Conservation (phyloP, 2,113 vertebrate genomes). For the Chelonoidis abingdonii region DNA sequence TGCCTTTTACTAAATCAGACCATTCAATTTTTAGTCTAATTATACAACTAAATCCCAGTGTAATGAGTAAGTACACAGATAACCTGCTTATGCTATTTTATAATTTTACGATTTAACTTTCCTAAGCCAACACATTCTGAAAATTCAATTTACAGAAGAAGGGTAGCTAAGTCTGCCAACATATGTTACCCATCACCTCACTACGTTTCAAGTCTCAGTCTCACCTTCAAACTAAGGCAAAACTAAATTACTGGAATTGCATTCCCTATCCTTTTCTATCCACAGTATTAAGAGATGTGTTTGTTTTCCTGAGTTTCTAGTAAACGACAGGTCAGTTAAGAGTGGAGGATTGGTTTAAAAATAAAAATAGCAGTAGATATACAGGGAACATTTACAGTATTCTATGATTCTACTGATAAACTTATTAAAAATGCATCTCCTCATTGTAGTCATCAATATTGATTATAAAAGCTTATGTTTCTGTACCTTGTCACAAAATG, state of each 20-base stretch:
- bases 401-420: too few species aligned
- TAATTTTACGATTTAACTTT: slow-evolving; percentile 6
- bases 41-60: not conserved
- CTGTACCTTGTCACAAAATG: not conserved
- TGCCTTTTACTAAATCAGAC: not conserved
- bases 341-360: not conserved
- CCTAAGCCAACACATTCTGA: slow-evolving; percentile 8
- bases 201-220: not conserved
- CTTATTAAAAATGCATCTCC: not conserved
- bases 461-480: not conserved
- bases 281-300: not conserved
- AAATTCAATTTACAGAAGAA: not conserved
- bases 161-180: not conserved
- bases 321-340: not conserved
- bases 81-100: not conserved
- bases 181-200: not conserved
- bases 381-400: not conserved
- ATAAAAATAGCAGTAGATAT: not conserved
- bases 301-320: not conserved
- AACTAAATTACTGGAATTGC: not conserved
- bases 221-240: not conserved
- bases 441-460: not conserved
- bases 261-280: slow-evolving; percentile 9
- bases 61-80: not conserved
- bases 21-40: not conserved